phyloP scores from a whole-genome alignment of 2,888 invertebrate genomes.

The Apamea crenata region DNA sequence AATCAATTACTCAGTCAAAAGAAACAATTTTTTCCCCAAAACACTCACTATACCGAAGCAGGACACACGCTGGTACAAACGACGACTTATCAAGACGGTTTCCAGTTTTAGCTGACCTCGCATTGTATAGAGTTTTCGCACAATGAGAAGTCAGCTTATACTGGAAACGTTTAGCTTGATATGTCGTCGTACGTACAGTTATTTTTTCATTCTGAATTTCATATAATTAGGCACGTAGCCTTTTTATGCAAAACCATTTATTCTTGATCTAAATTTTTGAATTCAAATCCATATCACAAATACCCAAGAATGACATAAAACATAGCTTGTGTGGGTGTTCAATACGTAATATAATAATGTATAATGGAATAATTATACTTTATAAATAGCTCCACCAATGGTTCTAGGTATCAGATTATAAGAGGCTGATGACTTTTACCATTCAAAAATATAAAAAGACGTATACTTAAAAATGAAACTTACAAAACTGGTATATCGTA shows the following conservation, averaged over 20 bases:
- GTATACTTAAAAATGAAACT: not conserved
- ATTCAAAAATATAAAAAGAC: not conserved
- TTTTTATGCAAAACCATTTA: no score
- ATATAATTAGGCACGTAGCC: no score
- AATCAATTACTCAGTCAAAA: not conserved
- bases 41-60: not conserved
- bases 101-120: no score
- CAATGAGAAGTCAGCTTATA: no score
- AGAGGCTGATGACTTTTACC: slow-evolving; percentile 22
- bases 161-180: no score
- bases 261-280: not conserved
- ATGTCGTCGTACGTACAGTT: no score
- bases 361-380: not conserved
- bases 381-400: no score
- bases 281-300: not conserved
- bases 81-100: no score
- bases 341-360: not conserved
- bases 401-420: not conserved
- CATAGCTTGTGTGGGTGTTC: not conserved
- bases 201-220: no score
- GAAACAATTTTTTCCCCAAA: not conserved
- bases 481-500: not conserved
- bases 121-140: no score
- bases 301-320: not conserved
- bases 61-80: not conserved